Evolutionary conservation across 2,888 invertebrate genomes (phyloP).

Genomic region (Macrophya alboannulata): DNA sequence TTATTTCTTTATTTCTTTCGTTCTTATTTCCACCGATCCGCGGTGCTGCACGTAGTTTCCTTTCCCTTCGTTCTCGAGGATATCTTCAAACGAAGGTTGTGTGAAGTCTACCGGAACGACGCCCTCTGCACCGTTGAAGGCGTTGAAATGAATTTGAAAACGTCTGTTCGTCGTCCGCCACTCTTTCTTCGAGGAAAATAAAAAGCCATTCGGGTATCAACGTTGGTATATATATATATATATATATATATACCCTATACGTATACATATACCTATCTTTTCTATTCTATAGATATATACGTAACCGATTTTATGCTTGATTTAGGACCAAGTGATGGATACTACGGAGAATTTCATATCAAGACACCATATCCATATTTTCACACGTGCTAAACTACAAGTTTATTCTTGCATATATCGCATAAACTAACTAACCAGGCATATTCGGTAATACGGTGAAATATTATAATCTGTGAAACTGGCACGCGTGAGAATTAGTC

Average conservation of each 20-base stretch:
- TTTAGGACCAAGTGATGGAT: conserved; percentile 41
- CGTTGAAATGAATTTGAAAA: conserved; percentile 46
- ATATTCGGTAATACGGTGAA: neutral
- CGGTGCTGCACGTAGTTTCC: neutral
- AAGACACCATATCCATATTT: neutral
- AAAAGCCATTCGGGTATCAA: neutral
- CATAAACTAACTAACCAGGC: neutral
- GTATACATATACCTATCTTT: neutral
- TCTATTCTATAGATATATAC: neutral
- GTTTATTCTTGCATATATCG: neutral
- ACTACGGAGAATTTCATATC: neutral
- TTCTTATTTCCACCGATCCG: neutral
- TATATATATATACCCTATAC: neutral
- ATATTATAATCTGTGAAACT: conserved; percentile 14
- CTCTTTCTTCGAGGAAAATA: neutral
- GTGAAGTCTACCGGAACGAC: conserved; percentile 39
- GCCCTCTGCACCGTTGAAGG: neutral
- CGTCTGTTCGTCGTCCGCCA: conserved; percentile 28
- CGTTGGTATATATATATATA: neutral
- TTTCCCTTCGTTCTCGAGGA: neutral
- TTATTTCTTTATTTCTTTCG: neutral
- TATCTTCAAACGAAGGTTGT: conserved; percentile 32
- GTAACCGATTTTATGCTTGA: conserved; percentile 43
- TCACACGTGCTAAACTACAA: no score
- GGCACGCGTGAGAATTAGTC: conserved; percentile 41